Evolutionary conservation across 1,140 invertebrate genomes (phyloP), one percentile per base, ranked within the genome.

Genomic region (Drosophila carrolli): DNA sequence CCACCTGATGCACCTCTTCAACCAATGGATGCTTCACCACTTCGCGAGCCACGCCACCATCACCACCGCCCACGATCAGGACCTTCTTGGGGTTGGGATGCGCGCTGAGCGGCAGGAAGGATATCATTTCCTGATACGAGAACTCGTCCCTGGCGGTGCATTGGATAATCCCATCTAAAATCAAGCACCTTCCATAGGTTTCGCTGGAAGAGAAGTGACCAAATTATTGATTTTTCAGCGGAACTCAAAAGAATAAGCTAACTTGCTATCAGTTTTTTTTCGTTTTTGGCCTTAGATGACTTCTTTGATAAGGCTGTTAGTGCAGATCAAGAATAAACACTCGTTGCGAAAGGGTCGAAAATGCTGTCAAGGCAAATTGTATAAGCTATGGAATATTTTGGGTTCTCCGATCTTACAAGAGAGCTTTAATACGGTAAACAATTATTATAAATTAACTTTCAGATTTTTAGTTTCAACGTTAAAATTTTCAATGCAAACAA

Each of bases 121-220:
- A 95, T 72, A 99, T 97, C 98, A 99, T 99, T 94, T 99, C 99
- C 93, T 99, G 98, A 93, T 99, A 99, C 0, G 98, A 95, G 92
- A 98, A 99, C 93, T 99, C 99, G 94, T 99, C 99, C 71, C 95
- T 94, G 92, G 99, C 97, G 3, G 98, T 98, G 78, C 97, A 98
- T 92, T 99, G 99, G 81, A 99, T 99, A 6, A 99, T 97, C 43
- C 98, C 98, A 94, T 99, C 99, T 13, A 99, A 93, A 9, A 99
- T 95, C 9, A 99, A 92, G 40, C 97, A 97, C 92, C 93, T 96
- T 0, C 99, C 99, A 93, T 98, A 96, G 27, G 95, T 95, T 92
- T 96, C 96, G 67, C 98, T 98, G 88, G 83, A 74, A 57, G 77
- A 63, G 50, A 60, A 53, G 38, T 46, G 29, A 67, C 11, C 14